phyloP scores from a whole-genome alignment of 2,797 vertebrate species.

The Eleutherodactylus coqui region DNA sequence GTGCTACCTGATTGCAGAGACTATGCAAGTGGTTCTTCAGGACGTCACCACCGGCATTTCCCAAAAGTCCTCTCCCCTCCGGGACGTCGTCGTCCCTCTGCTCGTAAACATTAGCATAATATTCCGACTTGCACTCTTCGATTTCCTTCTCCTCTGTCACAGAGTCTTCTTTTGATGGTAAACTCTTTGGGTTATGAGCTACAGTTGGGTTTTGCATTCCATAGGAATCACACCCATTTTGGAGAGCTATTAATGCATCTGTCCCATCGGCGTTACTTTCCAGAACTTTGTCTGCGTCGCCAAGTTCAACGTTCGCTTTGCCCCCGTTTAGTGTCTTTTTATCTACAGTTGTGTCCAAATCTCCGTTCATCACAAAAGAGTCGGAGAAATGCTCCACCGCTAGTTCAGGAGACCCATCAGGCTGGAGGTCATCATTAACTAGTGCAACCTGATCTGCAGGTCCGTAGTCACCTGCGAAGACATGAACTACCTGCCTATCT shows the following conservation, averaged over 20 bases:
- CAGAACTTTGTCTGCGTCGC: conserved; percentile 67
- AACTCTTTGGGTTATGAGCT: conserved; percentile 80
- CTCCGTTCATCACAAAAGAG: conserved; percentile 73
- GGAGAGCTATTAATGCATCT: conserved; percentile 72
- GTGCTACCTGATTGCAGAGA: conserved; percentile 77
- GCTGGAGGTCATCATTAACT: conserved; percentile 53
- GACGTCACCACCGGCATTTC: conserved; percentile 79
- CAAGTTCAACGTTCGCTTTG: conserved; percentile 51
- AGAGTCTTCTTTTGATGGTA: conserved; percentile 93
- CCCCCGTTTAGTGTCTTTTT: conserved; percentile 71
- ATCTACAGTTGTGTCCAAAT: conserved; percentile 72
- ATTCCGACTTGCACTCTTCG: conserved; percentile 91
- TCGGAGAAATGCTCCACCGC: conserved; percentile 71
- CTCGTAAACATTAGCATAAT: conserved; percentile 78
- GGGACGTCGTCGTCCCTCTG: conserved; percentile 77
- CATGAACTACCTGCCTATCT: conserved; percentile 64
- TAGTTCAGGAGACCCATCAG: not conserved
- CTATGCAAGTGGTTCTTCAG: conserved; percentile 78
- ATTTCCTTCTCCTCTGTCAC: conserved; percentile 97
- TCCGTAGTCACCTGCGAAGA: conserved; percentile 68
- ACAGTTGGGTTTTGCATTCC: conserved; percentile 79
- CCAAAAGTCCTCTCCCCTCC: conserved; percentile 76
- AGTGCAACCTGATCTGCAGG: conserved; percentile 66
- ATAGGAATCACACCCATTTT: conserved; percentile 82
- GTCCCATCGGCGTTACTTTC: conserved; percentile 66